Evolutionary conservation across 2,113 vertebrate genomes (phyloP), one percentile per base, ranked within the genome.

Genomic region (Lepisosteus osseus): DNA sequence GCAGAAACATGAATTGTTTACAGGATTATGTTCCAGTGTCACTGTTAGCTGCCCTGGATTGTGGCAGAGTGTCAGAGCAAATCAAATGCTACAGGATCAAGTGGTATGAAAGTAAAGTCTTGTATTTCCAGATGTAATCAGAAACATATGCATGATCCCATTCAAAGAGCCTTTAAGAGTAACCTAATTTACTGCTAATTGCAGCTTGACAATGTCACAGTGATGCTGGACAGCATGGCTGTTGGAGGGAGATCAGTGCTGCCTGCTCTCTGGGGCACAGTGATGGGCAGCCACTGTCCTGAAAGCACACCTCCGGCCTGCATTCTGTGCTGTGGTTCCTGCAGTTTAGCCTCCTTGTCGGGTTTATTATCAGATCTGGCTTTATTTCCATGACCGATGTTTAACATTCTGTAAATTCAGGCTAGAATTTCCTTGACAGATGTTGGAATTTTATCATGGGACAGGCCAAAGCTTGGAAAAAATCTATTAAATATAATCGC

Each of bases 161-260:
- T 65, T 64, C 67, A 62, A 74, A 77, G 61, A 51, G 67, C 11
- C 65, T 80, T 74, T 83, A 82, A 63, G 73, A 69, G 74, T 72
- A 73, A 85, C 85, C 83, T 89, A 82, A 89, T 84, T 81, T 81
- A 89, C 87, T 78, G 75, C 78, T 85, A 88, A 88, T 88, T 83
- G 80, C 77, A 68, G 73, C 75, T 79, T 68, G 72, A 71, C 70
- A 5, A 67, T 82, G 87, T 86, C 86, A 85, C 88, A 85, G 81
- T 81, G 79, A 86, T 82, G 85, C 84, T 67, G 74, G 84, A 83
- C 83, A 76, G 65, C 56, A 73, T 62, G 67, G 55, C 44, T 76
- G 65, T 29, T 63, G 61, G 15, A 61, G 62, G 65, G 40, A 62
- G 69, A 67, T 0, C 15, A 17, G 15, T 17, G 61, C 73, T 63